A percentile compares a stretch with the other conserved stretches of the same genome.
Conservation (phyloP, 2,113 vertebrate genomes). For the Misgurnus mizolepis region DNA sequence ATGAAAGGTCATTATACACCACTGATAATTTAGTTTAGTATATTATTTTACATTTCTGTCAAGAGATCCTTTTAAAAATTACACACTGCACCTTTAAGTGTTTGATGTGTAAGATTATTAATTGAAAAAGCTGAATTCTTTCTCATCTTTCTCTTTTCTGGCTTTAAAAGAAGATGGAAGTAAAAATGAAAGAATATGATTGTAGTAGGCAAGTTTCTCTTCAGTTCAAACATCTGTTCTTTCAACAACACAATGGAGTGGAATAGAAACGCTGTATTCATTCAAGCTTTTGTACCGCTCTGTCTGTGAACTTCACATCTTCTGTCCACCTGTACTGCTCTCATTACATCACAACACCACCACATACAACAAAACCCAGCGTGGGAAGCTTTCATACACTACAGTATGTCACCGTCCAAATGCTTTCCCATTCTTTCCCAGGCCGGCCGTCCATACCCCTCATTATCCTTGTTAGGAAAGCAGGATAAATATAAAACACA, state of each 20-base stretch:
- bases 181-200: neutral
- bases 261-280: neutral
- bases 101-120: too few species aligned
- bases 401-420: slow-evolving; percentile 44
- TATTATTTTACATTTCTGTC: too few species aligned
- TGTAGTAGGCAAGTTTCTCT: neutral
- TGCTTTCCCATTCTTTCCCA: slow-evolving; percentile 60
- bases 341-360: slow-evolving; percentile 3
- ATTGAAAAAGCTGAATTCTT: too few species aligned
- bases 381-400: slow-evolving; percentile 55
- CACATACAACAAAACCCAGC: slow-evolving; percentile 37
- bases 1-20: too few species aligned
- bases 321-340: neutral
- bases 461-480: slow-evolving; percentile 70
- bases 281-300: neutral
- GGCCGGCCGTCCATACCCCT: slow-evolving; percentile 39
- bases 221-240: neutral
- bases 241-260: neutral
- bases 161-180: neutral
- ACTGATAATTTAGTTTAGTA: too few species aligned
- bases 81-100: too few species aligned
- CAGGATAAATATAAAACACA: slow-evolving; percentile 65
- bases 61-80: too few species aligned
- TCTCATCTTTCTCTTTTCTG: neutral
- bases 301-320: neutral